Evolutionary conservation across 1,140 invertebrate genomes (phyloP).

Genomic region (Hylaeus volcanicus): DNA sequence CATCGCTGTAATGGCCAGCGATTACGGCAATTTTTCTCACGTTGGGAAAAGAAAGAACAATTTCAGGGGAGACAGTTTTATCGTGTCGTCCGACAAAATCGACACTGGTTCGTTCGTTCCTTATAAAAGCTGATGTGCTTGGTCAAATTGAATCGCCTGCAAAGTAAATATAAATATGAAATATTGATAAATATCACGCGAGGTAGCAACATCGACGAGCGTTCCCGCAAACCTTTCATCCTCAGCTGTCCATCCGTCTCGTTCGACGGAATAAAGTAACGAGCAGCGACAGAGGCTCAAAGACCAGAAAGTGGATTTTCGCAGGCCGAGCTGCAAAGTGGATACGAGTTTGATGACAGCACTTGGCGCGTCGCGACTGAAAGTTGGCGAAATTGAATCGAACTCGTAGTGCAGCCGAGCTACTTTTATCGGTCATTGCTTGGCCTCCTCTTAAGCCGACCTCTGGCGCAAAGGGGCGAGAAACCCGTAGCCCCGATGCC

Average conservation of each 20-base stretch:
- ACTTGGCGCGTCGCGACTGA: conserved; percentile 14
- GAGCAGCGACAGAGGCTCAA: neutral
- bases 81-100: neutral
- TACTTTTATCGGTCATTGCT: conserved; percentile 41
- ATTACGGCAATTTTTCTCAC: conserved; percentile 21
- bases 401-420: conserved; percentile 22
- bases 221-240: neutral
- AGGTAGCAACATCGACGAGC: conserved; percentile 15
- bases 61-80: neutral
- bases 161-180: no score
- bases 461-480: neutral
- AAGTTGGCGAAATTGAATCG: conserved; percentile 57
- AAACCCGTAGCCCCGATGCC: neutral
- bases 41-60: neutral
- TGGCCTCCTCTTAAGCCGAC: neutral
- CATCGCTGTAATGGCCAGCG: conserved; percentile 16
- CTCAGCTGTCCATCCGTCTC: conserved; percentile 3
- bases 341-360: conserved; percentile 53
- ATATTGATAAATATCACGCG: no score
- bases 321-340: conserved; percentile 37
- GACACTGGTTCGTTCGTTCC: neutral
- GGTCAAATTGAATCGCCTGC: no score
- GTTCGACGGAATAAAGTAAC: conserved; percentile 35
- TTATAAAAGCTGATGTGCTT: no score
- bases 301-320: conserved; percentile 48